Conservation (phyloP, 2,797 vertebrate species). For the Phoeniculus purpureus region DNA sequence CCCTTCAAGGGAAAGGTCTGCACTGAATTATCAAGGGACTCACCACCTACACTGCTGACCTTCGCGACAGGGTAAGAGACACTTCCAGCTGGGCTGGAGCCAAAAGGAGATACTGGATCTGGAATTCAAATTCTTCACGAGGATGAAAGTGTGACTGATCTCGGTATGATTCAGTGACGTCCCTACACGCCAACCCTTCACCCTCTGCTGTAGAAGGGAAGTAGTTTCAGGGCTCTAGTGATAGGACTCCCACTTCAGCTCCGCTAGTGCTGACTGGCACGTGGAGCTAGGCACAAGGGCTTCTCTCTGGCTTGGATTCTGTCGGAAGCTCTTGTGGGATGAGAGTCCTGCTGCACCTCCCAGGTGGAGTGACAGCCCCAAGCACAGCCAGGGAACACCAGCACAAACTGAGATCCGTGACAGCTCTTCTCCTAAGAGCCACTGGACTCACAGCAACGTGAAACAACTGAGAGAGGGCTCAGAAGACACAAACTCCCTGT, state of each 20-base stretch:
- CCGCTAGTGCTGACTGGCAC: slow-evolving; percentile 1
- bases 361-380: neutral
- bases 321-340: neutral
- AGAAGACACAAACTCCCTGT: neutral
- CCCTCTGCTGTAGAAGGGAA: neutral
- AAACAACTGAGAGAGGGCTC: neutral
- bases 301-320: neutral
- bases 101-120: neutral
- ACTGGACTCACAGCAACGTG: neutral
- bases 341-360: neutral
- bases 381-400: neutral
- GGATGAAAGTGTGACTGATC: neutral
- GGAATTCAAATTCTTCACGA: neutral
- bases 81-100: neutral
- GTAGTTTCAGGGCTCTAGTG: rapidly evolving
- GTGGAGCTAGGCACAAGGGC: neutral
- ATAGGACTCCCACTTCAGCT: neutral
- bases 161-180: neutral
- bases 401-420: neutral
- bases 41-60: neutral
- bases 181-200: neutral
- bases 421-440: neutral
- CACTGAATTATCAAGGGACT: neutral
- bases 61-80: rapidly evolving
- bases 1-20: neutral